These are phyloP conservation scores for Rhincodon typus DNA, from an alignment of 2,797 vertebrate genomes.

Conservation along the genomic window DNA sequence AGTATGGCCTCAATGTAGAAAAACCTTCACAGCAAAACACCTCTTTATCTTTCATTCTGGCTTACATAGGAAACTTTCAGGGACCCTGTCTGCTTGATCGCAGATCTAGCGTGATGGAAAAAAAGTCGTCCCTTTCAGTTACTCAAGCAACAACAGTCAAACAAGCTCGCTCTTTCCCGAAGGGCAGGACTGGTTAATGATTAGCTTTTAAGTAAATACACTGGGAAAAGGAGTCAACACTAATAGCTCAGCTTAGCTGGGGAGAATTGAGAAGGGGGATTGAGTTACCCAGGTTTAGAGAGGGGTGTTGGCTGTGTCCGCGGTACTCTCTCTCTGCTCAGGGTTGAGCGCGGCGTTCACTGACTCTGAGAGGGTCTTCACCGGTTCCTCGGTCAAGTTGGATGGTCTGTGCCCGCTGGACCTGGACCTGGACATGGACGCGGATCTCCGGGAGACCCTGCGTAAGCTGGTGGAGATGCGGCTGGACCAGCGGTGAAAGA, in stretches of 20 bases:
- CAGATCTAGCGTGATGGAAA: background rate
- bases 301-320: conserved; percentile 48
- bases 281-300: conserved; percentile 42
- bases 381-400: background rate
- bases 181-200: background rate
- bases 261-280: background rate
- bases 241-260: too few species aligned
- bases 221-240: background rate
- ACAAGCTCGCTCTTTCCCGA: background rate
- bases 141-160: background rate
- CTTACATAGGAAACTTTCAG: too few species aligned
- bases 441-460: background rate
- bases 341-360: conserved; percentile 29
- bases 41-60: background rate
- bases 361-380: conserved; percentile 40
- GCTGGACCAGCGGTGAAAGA: conserved; percentile 57
- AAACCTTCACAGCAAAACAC: background rate
- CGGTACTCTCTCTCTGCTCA: background rate
- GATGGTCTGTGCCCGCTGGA: accelerated
- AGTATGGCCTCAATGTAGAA: background rate
- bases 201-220: background rate
- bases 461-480: conserved; percentile 56
- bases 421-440: too few species aligned
- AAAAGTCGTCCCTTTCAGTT: background rate
- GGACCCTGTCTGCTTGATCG: background rate